Base-by-base conservation (phyloP, 2,113 vertebrate species). In the Ceuthmochares aereus region DNA sequence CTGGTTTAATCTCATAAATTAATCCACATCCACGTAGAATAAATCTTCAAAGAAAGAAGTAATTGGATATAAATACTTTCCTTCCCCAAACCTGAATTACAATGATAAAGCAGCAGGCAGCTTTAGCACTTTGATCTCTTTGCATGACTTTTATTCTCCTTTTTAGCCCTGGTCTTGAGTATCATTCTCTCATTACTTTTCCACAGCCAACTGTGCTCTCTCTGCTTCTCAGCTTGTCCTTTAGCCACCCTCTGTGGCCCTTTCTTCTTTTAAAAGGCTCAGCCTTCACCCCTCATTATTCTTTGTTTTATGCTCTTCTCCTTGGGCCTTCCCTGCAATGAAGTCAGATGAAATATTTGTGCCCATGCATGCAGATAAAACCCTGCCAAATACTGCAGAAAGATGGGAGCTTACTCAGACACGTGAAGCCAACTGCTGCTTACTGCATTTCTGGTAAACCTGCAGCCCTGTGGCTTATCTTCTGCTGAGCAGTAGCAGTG, bases 1-100 rank as follows among this genome's bases (percentile, higher is more conserved):
- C 90, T 92, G 95, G 92, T 94, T 96, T 97, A 85, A 95, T 80
- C 94, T 97, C 91, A 93, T 96, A 95, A 97, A 97, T 90, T 90
- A 93, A 95, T 96, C 79, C 78, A 93, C 84, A 96, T 90, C 84
- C 73, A 62, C 76, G 68, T 94, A 91, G 76, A 96, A 83, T 40
- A 83, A 91, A 92, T 77, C 63, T 94, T 96, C 92, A 96, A 96
- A 97, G 95, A 89, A 93, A 84, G 62, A 80, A 59, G 59, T 85
- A 83, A 74, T 95, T 92, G 88, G 76, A 89, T 96, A 96, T 90
- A 93, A 96, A 93, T 84, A 76, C 85, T 81, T 84, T 72, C 60
- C 63, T 90, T 90, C 76, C 40, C 43, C 84, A 84, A 21, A 36
- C 13, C 32, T 60, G 83, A 92, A 74, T 93, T 92, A 45, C 19